Evolutionary conservation across 2,797 vertebrate genomes (phyloP).

Genomic region (Etheostoma perlongum): DNA sequence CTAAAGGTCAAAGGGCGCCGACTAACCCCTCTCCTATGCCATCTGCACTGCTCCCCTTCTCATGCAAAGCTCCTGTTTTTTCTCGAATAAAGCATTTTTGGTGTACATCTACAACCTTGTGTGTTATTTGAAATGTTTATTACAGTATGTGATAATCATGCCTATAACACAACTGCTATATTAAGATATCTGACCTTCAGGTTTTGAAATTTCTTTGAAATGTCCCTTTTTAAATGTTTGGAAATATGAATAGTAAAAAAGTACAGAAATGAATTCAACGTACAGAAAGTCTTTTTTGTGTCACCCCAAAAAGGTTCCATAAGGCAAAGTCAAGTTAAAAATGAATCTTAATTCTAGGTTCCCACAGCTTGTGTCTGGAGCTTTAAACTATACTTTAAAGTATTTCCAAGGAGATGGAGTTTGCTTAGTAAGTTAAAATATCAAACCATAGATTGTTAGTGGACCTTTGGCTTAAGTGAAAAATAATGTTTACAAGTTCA

Average conservation of each 20-base stretch:
- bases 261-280: not conserved
- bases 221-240: not conserved
- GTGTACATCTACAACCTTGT: not conserved
- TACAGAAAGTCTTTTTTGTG: not conserved
- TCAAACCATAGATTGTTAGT: not conserved
- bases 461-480: not conserved
- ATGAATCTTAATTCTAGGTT: not conserved
- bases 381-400: not conserved
- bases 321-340: not conserved
- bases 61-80: constrained; percentile 25
- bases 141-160: not conserved
- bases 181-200: not conserved
- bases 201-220: accelerated
- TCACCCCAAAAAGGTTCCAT: not conserved
- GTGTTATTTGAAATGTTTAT: not conserved
- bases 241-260: not conserved
- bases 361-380: not conserved
- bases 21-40: constrained; percentile 35
- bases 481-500: not conserved
- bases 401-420: not conserved
- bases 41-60: constrained; percentile 24
- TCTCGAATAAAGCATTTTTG: not conserved
- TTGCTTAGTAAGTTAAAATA: not conserved
- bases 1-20: constrained; percentile 71
- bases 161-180: not conserved